Percentiles rank a stretch among this genome's conserved stretches.
Evolutionary conservation across 2,113 vertebrate genomes (phyloP).

Genomic region (Scophthalmus maximus): DNA sequence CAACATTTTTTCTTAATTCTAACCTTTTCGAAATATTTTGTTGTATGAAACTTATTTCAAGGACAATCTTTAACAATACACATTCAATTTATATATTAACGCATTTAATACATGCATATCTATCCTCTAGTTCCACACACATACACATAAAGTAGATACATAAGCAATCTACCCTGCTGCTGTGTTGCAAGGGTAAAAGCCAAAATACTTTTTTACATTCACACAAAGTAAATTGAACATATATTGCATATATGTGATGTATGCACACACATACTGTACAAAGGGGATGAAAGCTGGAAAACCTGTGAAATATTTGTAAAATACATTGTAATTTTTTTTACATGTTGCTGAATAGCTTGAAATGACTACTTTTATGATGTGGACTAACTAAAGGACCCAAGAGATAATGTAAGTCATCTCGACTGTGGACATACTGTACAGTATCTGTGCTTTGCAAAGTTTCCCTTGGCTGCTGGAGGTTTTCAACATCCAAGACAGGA

Average conservation of each 20-base stretch:
- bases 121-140: background rate
- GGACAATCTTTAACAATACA: too few relatives aligned
- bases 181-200: background rate
- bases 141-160: background rate
- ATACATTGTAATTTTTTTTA: background rate
- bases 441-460: background rate
- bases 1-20: background rate
- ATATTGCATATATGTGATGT: background rate
- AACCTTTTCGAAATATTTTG: background rate
- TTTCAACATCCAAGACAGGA: background rate
- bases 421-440: background rate
- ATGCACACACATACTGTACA: background rate
- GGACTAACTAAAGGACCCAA: background rate
- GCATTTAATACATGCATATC: background rate
- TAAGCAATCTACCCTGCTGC: background rate
- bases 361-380: background rate
- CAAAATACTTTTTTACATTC: background rate
- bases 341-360: background rate
- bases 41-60: background rate
- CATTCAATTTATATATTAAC: too few relatives aligned
- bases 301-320: constrained; percentile 9
- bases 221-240: background rate
- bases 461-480: background rate
- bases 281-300: constrained; percentile 1
- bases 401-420: background rate